Percentiles rank a stretch among this genome's conserved stretches.
phyloP scores from a whole-genome alignment of 2,888 invertebrate genomes.

The Trachelus stipa region DNA sequence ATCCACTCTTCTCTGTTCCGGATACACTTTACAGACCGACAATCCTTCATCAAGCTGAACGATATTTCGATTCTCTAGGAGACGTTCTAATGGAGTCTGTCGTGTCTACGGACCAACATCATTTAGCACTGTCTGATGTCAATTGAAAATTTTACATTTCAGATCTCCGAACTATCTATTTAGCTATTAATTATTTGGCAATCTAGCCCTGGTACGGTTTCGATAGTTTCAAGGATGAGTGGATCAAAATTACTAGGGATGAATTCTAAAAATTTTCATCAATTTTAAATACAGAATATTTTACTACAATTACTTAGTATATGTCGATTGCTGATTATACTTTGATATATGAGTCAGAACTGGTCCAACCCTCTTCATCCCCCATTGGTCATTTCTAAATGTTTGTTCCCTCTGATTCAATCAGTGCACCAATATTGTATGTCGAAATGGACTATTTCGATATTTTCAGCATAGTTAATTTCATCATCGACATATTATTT shows the following conservation, averaged over 20 bases:
- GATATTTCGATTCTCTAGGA: slow-evolving; percentile 14
- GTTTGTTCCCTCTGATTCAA: background rate
- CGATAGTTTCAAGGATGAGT: background rate
- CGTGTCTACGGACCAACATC: slow-evolving; percentile 33
- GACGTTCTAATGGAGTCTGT: slow-evolving; percentile 47
- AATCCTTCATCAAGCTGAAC: slow-evolving; percentile 6
- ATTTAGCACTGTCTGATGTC: slow-evolving; percentile 32
- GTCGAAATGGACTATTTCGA: background rate
- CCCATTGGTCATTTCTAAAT: background rate
- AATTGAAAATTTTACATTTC: slow-evolving; percentile 29
- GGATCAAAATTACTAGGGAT: background rate
- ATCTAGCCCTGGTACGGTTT: background rate
- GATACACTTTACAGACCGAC: slow-evolving; percentile 4
- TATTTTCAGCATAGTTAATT: background rate
- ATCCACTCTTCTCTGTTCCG: slow-evolving; percentile 5
- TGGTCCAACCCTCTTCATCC: background rate
- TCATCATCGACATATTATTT: background rate
- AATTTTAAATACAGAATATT: background rate
- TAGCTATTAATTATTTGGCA: background rate
- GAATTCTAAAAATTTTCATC: background rate
- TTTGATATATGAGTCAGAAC: background rate
- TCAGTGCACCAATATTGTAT: background rate
- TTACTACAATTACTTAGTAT: background rate
- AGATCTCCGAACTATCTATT: background rate
- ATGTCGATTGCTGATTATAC: background rate